Evolutionary conservation across 2,113 vertebrate genomes (phyloP).

Genomic region (Myotis yumanensis): DNA sequence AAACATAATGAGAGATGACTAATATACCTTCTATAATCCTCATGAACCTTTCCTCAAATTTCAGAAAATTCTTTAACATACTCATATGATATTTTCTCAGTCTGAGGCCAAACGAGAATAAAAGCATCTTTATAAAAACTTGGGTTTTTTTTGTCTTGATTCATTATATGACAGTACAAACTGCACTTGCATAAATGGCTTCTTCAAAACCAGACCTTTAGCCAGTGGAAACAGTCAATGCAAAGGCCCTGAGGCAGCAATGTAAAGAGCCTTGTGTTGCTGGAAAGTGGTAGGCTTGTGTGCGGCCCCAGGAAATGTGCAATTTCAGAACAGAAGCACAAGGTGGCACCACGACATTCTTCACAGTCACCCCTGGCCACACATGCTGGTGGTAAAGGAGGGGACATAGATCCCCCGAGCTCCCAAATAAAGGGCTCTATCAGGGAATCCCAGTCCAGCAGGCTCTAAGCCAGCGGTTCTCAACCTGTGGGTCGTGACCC

Average conservation of each 20-base stretch:
- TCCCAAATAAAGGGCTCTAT: not conserved
- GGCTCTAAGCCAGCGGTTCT: not conserved
- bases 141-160: not conserved
- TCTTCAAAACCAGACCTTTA: conserved; percentile 11
- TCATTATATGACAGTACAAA: not conserved
- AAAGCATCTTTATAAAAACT: conserved; percentile 28
- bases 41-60: not conserved
- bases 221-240: not conserved
- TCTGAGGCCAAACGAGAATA: conserved; percentile 20
- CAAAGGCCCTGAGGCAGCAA: not conserved
- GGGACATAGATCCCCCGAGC: too few relatives aligned
- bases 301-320: not conserved
- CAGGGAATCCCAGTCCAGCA: not conserved
- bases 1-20: conserved; percentile 28
- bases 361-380: not conserved
- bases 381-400: not conserved
- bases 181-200: not conserved
- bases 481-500: too few relatives aligned
- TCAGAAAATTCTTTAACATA: not conserved
- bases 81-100: not conserved
- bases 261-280: not conserved
- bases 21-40: not conserved
- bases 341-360: conserved; percentile 21
- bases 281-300: not conserved
- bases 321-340: conserved; percentile 38